Percentiles rank a stretch among this genome's conserved stretches.
Conservation (phyloP, 2,797 vertebrate genomes). For the Cyprinodon diabolis region DNA sequence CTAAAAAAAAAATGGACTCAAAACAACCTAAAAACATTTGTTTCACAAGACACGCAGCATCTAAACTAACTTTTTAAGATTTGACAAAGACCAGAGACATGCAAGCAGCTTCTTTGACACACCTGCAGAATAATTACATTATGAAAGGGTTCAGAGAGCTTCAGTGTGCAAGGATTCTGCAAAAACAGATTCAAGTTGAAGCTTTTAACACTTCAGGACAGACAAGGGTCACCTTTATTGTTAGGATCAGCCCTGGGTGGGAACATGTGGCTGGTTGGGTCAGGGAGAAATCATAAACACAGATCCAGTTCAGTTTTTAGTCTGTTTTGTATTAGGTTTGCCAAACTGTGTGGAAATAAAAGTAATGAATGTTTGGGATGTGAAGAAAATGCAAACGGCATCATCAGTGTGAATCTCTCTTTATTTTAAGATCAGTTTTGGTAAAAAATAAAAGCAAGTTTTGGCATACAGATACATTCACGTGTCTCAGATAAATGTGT, state of each 20-base stretch:
- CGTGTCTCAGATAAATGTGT: conserved; percentile 84
- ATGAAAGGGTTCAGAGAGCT: not conserved
- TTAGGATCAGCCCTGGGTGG: not conserved
- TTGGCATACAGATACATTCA: conserved; percentile 93
- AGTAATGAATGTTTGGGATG: not conserved
- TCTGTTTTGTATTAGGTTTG: not conserved
- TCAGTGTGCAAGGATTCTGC: not conserved
- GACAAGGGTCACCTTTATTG: too few species aligned
- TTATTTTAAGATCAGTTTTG: conserved; percentile 76
- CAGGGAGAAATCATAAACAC: not conserved
- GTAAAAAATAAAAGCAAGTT: conserved; percentile 80
- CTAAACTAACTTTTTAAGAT: not conserved
- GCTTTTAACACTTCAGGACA: too few species aligned
- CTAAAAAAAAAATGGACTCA: not conserved
- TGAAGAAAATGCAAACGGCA: conserved; percentile 6
- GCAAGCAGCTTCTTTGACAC: not conserved
- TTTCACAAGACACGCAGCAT: not conserved
- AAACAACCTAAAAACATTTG: not conserved
- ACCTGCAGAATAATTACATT: not conserved
- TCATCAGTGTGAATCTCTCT: conserved; percentile 45
- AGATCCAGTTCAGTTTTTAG: not conserved
- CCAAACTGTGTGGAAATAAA: not conserved
- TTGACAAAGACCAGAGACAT: not conserved
- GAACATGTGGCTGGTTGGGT: not conserved
- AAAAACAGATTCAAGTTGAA: not conserved